Conservation (phyloP, 64 coral and sea anemone species). For the Montipora foliosa region DNA sequence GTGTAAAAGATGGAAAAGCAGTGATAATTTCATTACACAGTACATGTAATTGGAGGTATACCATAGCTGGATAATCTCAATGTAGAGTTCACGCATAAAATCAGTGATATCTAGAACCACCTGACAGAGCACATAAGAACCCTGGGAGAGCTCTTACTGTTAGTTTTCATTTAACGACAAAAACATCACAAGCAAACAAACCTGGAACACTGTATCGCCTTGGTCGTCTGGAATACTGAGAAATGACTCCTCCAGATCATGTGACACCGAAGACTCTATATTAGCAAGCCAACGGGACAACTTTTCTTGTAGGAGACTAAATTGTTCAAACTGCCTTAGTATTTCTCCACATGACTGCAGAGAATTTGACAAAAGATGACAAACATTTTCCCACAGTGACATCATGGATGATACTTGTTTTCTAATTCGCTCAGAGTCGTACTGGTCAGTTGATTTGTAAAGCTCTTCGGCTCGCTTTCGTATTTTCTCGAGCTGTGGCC, state of each 20-base stretch:
- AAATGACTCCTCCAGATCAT: constrained; percentile 90
- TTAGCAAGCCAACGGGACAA: constrained; percentile 81
- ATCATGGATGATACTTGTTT: constrained; percentile 85
- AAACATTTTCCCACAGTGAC: constrained; percentile 87
- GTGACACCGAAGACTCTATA: constrained; percentile 85
- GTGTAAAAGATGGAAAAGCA: not conserved
- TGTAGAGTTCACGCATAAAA: too few species aligned
- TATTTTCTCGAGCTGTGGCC: constrained; percentile 86
- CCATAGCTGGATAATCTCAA: too few species aligned
- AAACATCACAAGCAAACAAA: not conserved
- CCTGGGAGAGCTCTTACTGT: too few species aligned
- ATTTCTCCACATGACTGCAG: constrained; percentile 81
- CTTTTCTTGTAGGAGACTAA: constrained; percentile 65
- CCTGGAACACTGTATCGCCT: constrained; percentile 92
- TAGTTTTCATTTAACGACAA: not conserved
- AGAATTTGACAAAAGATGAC: constrained; percentile 72
- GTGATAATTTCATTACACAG: not conserved
- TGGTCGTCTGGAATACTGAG: constrained; percentile 93
- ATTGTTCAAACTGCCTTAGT: constrained; percentile 70
- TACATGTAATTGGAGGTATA: too few species aligned
- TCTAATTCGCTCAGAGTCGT: constrained; percentile 85
- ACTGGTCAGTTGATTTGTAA: constrained; percentile 71
- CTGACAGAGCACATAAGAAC: not conserved
- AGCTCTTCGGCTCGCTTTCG: constrained; percentile 72
- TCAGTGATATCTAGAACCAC: not conserved